Percentiles rank a stretch among this genome's conserved stretches.
Evolutionary conservation across 2,888 invertebrate genomes (phyloP).

Genomic region (Willowsia nigromaculata): DNA sequence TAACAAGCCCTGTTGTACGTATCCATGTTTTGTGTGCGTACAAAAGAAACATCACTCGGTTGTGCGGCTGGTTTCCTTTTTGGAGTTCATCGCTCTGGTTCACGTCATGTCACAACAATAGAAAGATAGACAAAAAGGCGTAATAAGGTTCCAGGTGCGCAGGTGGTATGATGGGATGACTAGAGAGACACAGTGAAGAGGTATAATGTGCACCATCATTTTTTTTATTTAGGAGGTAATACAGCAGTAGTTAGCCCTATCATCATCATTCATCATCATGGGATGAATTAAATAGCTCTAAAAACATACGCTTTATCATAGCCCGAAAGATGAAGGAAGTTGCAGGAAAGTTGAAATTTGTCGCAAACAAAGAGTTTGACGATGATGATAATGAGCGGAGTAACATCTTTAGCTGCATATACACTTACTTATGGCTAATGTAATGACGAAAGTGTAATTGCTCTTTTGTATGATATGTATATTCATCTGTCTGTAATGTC

Average conservation of each 20-base stretch:
- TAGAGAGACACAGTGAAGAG: not conserved
- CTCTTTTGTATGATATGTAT: not conserved
- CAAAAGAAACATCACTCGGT: not conserved
- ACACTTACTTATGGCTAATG: not conserved
- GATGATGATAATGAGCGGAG: not conserved
- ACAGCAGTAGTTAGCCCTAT: not conserved
- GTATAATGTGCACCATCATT: not conserved
- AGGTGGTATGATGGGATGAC: conserved; percentile 7
- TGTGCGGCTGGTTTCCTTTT: not conserved
- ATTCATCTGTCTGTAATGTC: not conserved
- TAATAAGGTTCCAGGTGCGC: conserved; percentile 42
- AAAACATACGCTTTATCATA: conserved; percentile 2
- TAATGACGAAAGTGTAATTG: not conserved
- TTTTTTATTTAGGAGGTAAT: not conserved
- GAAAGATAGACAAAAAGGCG: not conserved
- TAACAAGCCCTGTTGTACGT: not conserved
- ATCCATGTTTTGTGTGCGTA: no score
- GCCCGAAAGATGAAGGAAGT: not conserved
- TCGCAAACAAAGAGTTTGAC: not conserved
- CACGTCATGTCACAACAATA: conserved; percentile 46
- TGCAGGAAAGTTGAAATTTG: not conserved
- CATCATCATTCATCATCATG: not conserved
- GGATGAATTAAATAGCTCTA: not conserved
- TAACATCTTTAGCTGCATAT: not conserved
- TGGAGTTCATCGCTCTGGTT: conserved; percentile 45